phyloP scores from a whole-genome alignment of 2,113 vertebrate species.

The Oncorhynchus clarkii region DNA sequence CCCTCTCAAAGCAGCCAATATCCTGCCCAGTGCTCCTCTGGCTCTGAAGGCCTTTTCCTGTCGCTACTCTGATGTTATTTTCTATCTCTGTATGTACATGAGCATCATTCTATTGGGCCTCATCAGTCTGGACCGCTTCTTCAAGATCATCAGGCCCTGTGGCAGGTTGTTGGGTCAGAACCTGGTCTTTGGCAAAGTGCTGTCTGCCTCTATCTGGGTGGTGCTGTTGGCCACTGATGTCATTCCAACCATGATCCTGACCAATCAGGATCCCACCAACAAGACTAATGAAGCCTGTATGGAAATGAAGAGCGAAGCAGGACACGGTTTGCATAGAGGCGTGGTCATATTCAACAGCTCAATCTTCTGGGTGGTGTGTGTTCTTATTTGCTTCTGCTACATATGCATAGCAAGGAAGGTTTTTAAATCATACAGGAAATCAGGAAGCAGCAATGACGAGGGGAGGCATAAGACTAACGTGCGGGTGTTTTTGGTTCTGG shows the following conservation, averaged over 20 bases:
- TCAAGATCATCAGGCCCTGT: slow-evolving; percentile 73
- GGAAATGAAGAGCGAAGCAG: slow-evolving; percentile 59
- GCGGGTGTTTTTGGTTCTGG: slow-evolving; percentile 77
- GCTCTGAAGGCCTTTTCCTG: slow-evolving; percentile 71
- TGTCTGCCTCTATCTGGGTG: slow-evolving; percentile 56
- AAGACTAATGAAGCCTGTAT: slow-evolving; percentile 63
- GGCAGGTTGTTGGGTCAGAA: slow-evolving; percentile 66
- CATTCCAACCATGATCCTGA: slow-evolving; percentile 74
- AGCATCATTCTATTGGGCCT: slow-evolving; percentile 74
- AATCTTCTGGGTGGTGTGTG: slow-evolving; percentile 74
- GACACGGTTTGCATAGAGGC: slow-evolving; percentile 63
- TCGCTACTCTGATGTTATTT: slow-evolving; percentile 64
- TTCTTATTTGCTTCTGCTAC: slow-evolving; percentile 74
- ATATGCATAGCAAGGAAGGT: slow-evolving; percentile 72
- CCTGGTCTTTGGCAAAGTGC: slow-evolving; percentile 57
- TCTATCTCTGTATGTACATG: slow-evolving; percentile 75
- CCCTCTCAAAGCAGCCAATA: slow-evolving; percentile 70
- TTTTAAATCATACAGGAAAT: slow-evolving; percentile 63
- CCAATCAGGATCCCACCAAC: slow-evolving; percentile 43
- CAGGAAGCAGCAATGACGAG: slow-evolving; percentile 52
- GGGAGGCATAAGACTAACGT: slow-evolving; percentile 51
- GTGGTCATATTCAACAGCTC: slow-evolving; percentile 62
- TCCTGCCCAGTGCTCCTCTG: slow-evolving; percentile 62
- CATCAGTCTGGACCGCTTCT: slow-evolving; percentile 73
- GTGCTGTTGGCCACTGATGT: slow-evolving; percentile 56